Base-by-base conservation (phyloP, 2,113 vertebrate genomes). In the Hemiprocne comata region DNA sequence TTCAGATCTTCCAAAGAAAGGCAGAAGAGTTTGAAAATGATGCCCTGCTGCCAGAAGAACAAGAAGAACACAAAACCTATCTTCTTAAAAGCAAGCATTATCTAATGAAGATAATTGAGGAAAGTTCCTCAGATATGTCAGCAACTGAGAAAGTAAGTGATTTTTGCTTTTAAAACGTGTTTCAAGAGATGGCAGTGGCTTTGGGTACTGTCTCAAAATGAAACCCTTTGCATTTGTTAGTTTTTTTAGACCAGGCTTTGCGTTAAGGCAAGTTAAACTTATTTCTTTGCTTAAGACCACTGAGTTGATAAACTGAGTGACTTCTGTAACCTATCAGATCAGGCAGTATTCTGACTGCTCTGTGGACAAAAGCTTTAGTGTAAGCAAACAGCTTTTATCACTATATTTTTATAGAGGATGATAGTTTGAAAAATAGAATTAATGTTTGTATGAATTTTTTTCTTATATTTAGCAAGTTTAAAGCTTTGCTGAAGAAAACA, bases 1-100 rank as follows among this genome's bases (percentile, higher is more conserved):
- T 88, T 15, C 71, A 99, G 99, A 99, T 99, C 94, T 99, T 99
- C 94, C 99, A 99, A 86, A 98, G 99, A 70, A 98, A 99, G 87
- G 99, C 99, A 74, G 99, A 99, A 93, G 99, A 99, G 77, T 98
- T 98, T 82, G 99, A 98, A 92, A 99, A 98, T 95, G 98, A 99
- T 96, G 98, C 98, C 7, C 76, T 97, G 84, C 96, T 98, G 51
- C 92, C 96, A 89, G 99, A 99, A 97, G 99, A 99, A 31, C 99
- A 99, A 70, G 99, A 99, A 83, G 97, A 98, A 54, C 99, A 98
- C 87, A 98, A 98, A 87, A 98, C 97, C n/a, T 98, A 97, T 29
- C 97, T 99, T 88, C 98, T 97, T 91, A 99, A 98, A 95, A 98
- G 98, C 87, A 98, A 97, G 70, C 98, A 97, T 57, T 99, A 99